Evolutionary conservation across 1,140 invertebrate species (phyloP).

Genomic region (Pemphigus obesinymphae): DNA sequence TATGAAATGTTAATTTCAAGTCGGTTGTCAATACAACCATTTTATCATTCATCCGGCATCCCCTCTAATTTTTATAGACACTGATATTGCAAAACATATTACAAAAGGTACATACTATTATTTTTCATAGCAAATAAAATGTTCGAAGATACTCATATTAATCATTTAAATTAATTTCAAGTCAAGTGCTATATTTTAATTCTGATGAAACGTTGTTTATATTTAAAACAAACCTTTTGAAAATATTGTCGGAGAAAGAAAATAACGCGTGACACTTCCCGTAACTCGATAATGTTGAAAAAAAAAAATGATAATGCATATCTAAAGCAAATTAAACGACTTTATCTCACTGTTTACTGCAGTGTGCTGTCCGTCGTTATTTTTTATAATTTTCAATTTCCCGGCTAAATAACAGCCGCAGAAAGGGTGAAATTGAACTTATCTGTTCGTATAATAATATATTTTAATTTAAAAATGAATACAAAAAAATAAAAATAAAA

Average conservation of each 20-base stretch:
- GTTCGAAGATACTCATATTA: too few relatives aligned
- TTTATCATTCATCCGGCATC: too few relatives aligned
- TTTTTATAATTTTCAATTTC: slow-evolving; percentile 38
- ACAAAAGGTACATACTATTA: too few relatives aligned
- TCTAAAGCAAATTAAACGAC: not conserved
- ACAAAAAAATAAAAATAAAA: not conserved
- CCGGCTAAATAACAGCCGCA: not conserved
- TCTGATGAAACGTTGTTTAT: too few relatives aligned
- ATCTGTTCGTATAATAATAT: slow-evolving; percentile 6
- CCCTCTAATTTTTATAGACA: too few relatives aligned
- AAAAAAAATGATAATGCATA: not conserved
- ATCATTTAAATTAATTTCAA: too few relatives aligned
- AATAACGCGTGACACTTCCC: not conserved
- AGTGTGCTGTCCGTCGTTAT: not conserved
- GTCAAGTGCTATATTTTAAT: too few relatives aligned
- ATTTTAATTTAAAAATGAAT: slow-evolving; percentile 29
- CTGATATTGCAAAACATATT: too few relatives aligned
- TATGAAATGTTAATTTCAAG: too few relatives aligned
- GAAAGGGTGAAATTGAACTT: slow-evolving; percentile 22
- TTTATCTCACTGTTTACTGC: slow-evolving; percentile 24
- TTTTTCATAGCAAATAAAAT: too few relatives aligned
- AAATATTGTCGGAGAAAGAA: not conserved
- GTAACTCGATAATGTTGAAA: not conserved
- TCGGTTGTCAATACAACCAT: too few relatives aligned
- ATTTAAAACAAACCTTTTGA: too few relatives aligned